A percentile compares a stretch with the other conserved stretches of the same genome.
phyloP scores from a whole-genome alignment of 2,797 vertebrate species.

The Gallirallus australis region DNA sequence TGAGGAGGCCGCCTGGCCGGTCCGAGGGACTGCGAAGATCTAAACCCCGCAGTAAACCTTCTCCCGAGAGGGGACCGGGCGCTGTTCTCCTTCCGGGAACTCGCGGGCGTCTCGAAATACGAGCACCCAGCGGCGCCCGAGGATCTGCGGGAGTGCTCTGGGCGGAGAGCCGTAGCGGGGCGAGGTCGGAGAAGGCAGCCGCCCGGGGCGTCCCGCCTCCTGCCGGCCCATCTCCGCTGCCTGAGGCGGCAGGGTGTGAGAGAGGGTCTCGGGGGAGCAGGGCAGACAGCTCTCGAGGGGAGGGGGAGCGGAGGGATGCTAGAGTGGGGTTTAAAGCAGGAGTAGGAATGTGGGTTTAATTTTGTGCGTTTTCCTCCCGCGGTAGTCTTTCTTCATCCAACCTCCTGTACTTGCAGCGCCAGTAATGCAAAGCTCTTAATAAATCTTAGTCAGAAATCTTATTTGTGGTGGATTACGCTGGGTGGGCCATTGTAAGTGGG shows the following conservation, averaged over 20 bases:
- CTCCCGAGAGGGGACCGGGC: rapidly evolving
- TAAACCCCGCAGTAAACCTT: rapidly evolving
- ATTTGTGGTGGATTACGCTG: background rate
- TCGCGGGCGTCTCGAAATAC: rapidly evolving
- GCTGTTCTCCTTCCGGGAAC: too few species aligned
- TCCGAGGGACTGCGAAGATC: rapidly evolving
- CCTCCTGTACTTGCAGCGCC: rapidly evolving
- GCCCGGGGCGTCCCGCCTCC: background rate
- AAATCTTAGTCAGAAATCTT: background rate
- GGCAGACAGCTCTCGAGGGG: rapidly evolving
- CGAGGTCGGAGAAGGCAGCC: background rate
- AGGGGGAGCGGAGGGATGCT: rapidly evolving
- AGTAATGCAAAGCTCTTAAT: background rate
- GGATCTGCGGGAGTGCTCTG: background rate
- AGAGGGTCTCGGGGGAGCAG: background rate
- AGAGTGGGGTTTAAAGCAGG: background rate
- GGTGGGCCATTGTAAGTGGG: rapidly evolving
- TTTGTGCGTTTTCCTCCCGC: rapidly evolving
- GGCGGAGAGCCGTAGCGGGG: rapidly evolving
- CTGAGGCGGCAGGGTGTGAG: rapidly evolving
- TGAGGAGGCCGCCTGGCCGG: rapidly evolving
- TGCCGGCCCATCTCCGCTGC: background rate
- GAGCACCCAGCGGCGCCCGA: too few species aligned
- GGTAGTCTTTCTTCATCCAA: rapidly evolving
- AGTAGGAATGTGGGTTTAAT: rapidly evolving